Conservation (phyloP, 2,797 vertebrate genomes). For the Alfaro cultratus region DNA sequence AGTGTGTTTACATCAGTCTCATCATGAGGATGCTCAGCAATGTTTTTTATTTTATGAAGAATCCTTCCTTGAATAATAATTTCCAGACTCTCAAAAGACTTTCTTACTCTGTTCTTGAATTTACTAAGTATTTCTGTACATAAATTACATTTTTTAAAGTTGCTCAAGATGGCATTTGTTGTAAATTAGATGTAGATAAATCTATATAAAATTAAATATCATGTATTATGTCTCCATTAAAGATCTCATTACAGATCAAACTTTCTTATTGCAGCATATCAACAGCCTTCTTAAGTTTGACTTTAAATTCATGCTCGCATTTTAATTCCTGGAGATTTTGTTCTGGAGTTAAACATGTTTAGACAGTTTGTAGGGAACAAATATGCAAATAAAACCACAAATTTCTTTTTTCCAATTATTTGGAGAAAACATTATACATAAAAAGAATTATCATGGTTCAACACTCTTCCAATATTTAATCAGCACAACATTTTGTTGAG, state of each 20-base stretch:
- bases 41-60: background rate
- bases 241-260: background rate
- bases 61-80: background rate
- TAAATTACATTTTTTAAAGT: background rate
- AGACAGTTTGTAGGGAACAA: background rate
- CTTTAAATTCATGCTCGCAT: background rate
- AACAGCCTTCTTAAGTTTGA: background rate
- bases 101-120: no score
- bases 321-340: background rate
- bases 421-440: background rate
- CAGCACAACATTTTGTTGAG: background rate
- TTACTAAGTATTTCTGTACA: background rate
- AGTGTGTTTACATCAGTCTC: background rate
- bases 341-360: background rate
- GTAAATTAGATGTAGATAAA: background rate
- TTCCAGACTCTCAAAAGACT: background rate
- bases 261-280: background rate
- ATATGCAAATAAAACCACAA: background rate
- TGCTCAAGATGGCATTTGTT: background rate
- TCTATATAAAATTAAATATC: background rate
- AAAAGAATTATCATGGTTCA: background rate
- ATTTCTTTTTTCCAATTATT: background rate
- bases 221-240: background rate
- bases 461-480: background rate
- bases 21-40: background rate